Percentiles rank a stretch among this genome's conserved stretches.
These are phyloP conservation scores for Sipha maydis DNA, from an alignment of 2,888 invertebrate genomes.

Conservation along the genomic window DNA sequence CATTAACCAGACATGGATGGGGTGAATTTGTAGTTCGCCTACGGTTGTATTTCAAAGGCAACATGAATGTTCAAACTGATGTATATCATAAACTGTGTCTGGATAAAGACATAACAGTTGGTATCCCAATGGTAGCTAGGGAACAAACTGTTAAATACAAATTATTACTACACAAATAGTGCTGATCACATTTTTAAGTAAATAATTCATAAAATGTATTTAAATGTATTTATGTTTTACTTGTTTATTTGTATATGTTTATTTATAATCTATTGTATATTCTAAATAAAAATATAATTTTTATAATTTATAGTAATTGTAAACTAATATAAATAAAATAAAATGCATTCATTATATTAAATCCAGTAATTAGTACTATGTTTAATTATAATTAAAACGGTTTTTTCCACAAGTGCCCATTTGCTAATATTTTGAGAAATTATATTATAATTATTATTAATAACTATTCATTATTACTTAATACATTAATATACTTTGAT, in stretches of 20 bases:
- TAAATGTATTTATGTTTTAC: not conserved
- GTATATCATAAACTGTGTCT: constrained; percentile 53
- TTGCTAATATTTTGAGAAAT: no score
- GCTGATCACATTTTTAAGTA: not conserved
- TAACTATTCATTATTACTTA: no score
- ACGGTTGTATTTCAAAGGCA: constrained; percentile 54
- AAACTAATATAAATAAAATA: not conserved
- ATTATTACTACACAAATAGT: constrained; percentile 52
- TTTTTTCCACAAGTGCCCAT: no score
- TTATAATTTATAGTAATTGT: not conserved
- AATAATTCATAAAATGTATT: not conserved
- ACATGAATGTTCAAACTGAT: constrained; percentile 50
- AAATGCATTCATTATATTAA: not conserved
- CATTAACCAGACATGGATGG: constrained; percentile 61
- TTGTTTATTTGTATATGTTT: not conserved
- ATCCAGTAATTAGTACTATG: not conserved
- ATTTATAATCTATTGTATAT: not conserved
- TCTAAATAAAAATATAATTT: not conserved
- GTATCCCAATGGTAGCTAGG: constrained; percentile 53
- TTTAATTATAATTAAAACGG: not conserved
- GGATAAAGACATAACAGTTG: constrained; percentile 37
- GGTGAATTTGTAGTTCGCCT: constrained; percentile 58
- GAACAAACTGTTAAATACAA: constrained; percentile 54
- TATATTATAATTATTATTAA: no score
- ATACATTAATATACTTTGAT: no score